A percentile compares a stretch with the other conserved stretches of the same genome.
These are phyloP conservation scores for Macrosoma leucophasiata DNA, from an alignment of 2,888 invertebrate species.

Conservation along the genomic window DNA sequence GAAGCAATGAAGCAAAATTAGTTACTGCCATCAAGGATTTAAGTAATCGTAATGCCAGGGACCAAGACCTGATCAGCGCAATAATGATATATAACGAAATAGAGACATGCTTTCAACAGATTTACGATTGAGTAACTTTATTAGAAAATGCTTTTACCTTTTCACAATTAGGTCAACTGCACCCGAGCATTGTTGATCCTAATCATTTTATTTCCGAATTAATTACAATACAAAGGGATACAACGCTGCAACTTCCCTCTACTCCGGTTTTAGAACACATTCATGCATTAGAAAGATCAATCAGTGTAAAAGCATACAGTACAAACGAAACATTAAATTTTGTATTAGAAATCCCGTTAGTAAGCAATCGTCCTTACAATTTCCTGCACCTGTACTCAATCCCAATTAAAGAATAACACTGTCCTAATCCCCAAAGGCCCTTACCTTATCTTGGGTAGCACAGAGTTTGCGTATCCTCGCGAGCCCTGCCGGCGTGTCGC, in stretches of 20 bases:
- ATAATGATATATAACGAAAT: slow-evolving; percentile 8
- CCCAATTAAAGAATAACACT: slow-evolving; percentile 6
- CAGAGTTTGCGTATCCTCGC: slow-evolving; percentile 29
- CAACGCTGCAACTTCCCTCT: slow-evolving; percentile 3
- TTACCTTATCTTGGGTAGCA: slow-evolving; percentile 27
- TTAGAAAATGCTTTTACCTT: slow-evolving; percentile 17
- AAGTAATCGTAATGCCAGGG: neutral
- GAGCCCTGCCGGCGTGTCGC: slow-evolving; percentile 23
- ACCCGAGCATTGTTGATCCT: slow-evolving; percentile 13
- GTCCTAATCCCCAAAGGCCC: slow-evolving; percentile 21
- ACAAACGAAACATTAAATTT: slow-evolving; percentile 16
- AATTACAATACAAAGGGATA: slow-evolving; percentile 6
- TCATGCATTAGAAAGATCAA: slow-evolving; percentile 12
- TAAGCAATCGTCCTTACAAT: slow-evolving; percentile 6
- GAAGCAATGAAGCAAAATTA: slow-evolving; percentile 1
- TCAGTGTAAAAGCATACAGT: slow-evolving; percentile 13
- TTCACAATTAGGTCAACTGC: slow-evolving; percentile 11
- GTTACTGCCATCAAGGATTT: slow-evolving; percentile 1
- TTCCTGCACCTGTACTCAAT: slow-evolving; percentile 15
- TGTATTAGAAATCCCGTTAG: slow-evolving; percentile 13
- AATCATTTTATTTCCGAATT: slow-evolving; percentile 7
- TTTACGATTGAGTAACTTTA: slow-evolving; percentile 7
- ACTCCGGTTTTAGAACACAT: slow-evolving; percentile 9
- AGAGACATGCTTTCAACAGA: slow-evolving; percentile 6
- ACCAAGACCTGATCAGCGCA: neutral